Percentiles rank a stretch among this genome's conserved stretches.
Conservation (phyloP, 2,113 vertebrate species). For the Ochotona princeps region DNA sequence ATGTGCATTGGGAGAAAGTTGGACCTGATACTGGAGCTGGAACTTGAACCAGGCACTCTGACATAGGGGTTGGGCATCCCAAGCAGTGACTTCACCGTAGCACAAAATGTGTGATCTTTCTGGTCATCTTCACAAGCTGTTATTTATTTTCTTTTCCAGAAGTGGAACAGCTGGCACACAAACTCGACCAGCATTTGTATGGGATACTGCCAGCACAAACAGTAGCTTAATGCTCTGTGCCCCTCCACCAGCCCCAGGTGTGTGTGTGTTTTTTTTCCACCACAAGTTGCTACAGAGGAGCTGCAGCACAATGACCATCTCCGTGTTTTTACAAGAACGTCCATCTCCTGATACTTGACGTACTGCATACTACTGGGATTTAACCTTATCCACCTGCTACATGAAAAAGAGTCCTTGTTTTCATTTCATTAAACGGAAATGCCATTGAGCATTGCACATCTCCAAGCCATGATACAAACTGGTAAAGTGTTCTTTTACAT, state of each 20-base stretch:
- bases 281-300: background rate
- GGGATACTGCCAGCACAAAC: too few relatives aligned
- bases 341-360: background rate
- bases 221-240: too few relatives aligned
- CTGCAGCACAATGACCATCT: background rate
- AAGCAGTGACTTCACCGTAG: too few relatives aligned
- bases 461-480: background rate
- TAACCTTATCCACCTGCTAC: background rate
- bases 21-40: too few relatives aligned
- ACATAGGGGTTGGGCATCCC: too few relatives aligned
- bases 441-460: background rate
- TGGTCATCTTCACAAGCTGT: background rate
- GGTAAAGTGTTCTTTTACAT: background rate
- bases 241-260: too few relatives aligned
- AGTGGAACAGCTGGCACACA: too few relatives aligned
- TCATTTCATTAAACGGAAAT: constrained; percentile 29
- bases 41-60: too few relatives aligned
- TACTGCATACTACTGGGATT: background rate
- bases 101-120: background rate
- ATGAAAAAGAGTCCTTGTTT: background rate
- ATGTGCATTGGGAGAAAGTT: too few relatives aligned
- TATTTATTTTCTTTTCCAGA: background rate
- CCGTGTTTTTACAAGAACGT: background rate
- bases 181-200: too few relatives aligned
- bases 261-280: background rate